phyloP scores from a whole-genome alignment of 1,140 invertebrate species.

The Melanaphis sacchari region DNA sequence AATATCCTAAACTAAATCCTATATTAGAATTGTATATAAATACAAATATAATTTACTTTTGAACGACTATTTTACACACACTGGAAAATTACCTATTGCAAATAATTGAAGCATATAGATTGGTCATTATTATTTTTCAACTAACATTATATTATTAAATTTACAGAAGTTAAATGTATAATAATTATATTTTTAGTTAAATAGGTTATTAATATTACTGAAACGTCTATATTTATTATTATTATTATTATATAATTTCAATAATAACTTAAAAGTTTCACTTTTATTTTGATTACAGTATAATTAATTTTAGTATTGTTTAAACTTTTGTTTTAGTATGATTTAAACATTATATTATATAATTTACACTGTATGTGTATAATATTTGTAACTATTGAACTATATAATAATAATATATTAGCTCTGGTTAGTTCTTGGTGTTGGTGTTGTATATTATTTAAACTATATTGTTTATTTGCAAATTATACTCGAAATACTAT shows the following conservation, averaged over 20 bases:
- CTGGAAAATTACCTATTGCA: background rate
- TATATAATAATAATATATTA: background rate
- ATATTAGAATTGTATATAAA: background rate
- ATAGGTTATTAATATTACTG: background rate
- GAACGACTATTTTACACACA: background rate
- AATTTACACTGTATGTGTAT: background rate
- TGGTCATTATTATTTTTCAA: background rate
- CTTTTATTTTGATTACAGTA: background rate
- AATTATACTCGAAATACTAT: background rate
- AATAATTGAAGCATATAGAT: background rate
- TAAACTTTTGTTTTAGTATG: background rate
- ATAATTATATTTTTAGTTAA: background rate
- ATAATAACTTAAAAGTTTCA: background rate
- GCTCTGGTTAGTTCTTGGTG: too few species aligned
- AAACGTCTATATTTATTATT: background rate
- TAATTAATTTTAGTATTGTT: background rate
- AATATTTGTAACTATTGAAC: background rate
- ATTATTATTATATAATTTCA: background rate
- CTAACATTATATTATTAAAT: background rate
- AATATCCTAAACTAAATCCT: constrained; percentile 43
- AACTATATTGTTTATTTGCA: background rate
- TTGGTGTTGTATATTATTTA: background rate
- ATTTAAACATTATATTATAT: background rate
- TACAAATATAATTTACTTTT: background rate
- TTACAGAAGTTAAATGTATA: background rate